phyloP scores from a whole-genome alignment of 2,113 vertebrate genomes.

The Paralichthys olivaceus region DNA sequence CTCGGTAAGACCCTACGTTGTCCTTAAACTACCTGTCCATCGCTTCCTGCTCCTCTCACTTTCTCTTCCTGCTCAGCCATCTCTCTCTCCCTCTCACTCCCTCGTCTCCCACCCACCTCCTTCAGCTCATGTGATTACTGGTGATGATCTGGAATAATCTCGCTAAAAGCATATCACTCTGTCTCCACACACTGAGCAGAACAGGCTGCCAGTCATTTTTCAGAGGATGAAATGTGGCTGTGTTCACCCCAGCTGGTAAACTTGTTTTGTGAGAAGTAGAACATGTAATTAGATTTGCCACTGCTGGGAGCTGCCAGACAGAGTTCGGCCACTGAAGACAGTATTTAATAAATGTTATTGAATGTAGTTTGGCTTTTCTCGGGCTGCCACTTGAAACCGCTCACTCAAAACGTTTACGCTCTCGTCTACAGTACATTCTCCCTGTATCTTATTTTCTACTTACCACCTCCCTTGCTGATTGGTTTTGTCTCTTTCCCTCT shows the following conservation, averaged over 20 bases:
- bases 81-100: not conserved
- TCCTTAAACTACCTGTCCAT: slow-evolving; percentile 30
- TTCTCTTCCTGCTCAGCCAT: not conserved
- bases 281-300: slow-evolving; percentile 78
- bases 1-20: slow-evolving; percentile 83
- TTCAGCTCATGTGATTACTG: slow-evolving; percentile 61
- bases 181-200: slow-evolving; percentile 37
- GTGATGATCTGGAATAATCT: slow-evolving; percentile 68
- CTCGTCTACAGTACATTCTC: slow-evolving; percentile 21
- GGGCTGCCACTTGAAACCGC: slow-evolving; percentile 56
- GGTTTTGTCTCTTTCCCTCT: slow-evolving; percentile 44
- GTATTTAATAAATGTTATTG: slow-evolving; percentile 79
- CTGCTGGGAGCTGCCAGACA: slow-evolving; percentile 68
- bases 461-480: slow-evolving; percentile 44
- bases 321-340: slow-evolving; percentile 64
- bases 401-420: slow-evolving; percentile 68
- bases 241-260: slow-evolving; percentile 68
- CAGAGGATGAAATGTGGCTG: slow-evolving; percentile 62
- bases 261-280: slow-evolving; percentile 77
- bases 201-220: slow-evolving; percentile 64
- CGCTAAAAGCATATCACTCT: slow-evolving; percentile 56
- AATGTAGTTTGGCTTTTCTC: slow-evolving; percentile 67
- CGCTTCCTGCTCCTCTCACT: not conserved
- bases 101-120: slow-evolving; percentile 24
- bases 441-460: slow-evolving; percentile 42